These are phyloP conservation scores for Dicrostonyx torquatus DNA, from an alignment of 2,797 vertebrate genomes.

Conservation along the genomic window DNA sequence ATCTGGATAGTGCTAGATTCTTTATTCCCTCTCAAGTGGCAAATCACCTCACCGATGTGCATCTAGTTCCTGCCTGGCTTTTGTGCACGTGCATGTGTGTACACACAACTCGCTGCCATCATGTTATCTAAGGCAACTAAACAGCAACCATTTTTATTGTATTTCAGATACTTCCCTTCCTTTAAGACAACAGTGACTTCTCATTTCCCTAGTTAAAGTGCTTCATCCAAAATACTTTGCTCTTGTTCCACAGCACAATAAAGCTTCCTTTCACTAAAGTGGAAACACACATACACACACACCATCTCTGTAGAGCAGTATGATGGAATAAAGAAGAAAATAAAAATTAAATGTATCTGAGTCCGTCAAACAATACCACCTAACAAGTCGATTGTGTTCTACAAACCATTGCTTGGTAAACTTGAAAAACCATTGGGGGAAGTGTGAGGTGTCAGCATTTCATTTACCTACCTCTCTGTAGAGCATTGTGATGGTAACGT, in stretches of 20 bases:
- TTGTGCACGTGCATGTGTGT: not conserved
- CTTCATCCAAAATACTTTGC: conserved; percentile 15
- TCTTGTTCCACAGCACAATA: not conserved
- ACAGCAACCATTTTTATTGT: not conserved
- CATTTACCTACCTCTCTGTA: not conserved
- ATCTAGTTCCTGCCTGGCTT: not conserved
- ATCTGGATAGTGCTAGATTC: not conserved
- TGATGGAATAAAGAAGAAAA: not conserved
- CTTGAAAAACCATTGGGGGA: not conserved
- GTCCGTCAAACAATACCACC: not conserved
- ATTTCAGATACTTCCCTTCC: not conserved
- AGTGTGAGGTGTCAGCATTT: not conserved
- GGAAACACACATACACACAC: not conserved
- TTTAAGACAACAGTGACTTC: not conserved
- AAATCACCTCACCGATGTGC: not conserved
- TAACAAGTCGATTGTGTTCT: not conserved
- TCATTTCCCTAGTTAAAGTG: not conserved
- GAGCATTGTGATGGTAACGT: not conserved
- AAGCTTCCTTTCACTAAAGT: not conserved
- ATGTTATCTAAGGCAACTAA: not conserved
- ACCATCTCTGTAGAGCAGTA: not conserved
- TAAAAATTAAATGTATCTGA: not conserved
- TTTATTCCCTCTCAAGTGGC: conserved; percentile 45
- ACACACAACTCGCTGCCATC: not conserved
- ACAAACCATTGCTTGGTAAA: not conserved